Evolutionary conservation across 2,888 invertebrate species (phyloP).

Genomic region (Aphidoletes aphidimyza): DNA sequence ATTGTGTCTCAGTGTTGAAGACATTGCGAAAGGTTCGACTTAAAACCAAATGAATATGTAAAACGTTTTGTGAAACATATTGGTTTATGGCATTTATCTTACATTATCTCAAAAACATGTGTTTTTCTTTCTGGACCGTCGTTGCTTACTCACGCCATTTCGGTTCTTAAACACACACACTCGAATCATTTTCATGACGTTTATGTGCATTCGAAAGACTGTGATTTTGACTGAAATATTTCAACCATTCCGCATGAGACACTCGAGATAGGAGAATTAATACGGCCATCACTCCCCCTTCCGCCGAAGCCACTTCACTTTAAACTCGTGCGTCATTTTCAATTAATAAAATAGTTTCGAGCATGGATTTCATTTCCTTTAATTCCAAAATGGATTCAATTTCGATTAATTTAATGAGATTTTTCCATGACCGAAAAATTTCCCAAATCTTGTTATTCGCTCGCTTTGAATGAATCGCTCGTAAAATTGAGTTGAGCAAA

Average conservation of each 20-base stretch:
- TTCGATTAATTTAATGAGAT: conserved; percentile 6
- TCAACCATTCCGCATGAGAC: too few species aligned
- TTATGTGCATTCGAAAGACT: not conserved
- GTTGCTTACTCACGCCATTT: not conserved
- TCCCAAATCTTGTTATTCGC: too few species aligned
- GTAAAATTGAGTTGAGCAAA: not conserved
- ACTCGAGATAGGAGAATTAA: too few species aligned
- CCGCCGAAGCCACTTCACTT: not conserved
- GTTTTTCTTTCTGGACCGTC: conserved; percentile 15
- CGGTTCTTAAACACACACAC: not conserved
- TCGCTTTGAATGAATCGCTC: too few species aligned
- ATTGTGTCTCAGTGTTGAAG: not conserved
- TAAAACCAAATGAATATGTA: conserved; percentile 21
- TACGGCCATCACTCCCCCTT: too few species aligned
- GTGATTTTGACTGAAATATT: not conserved
- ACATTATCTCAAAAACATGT: conserved; percentile 52
- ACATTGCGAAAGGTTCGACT: conserved; percentile 29
- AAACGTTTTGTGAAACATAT: conserved; percentile 40
- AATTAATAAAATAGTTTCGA: conserved; percentile 16
- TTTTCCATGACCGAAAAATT: not conserved
- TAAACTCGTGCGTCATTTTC: not conserved
- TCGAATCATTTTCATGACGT: not conserved
- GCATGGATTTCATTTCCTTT: not conserved
- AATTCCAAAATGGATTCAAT: not conserved
- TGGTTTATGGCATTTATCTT: conserved; percentile 52